Percentiles rank a stretch among this genome's conserved stretches.
phyloP scores from a whole-genome alignment of 2,113 vertebrate species.

The Ahaetulla prasina region DNA sequence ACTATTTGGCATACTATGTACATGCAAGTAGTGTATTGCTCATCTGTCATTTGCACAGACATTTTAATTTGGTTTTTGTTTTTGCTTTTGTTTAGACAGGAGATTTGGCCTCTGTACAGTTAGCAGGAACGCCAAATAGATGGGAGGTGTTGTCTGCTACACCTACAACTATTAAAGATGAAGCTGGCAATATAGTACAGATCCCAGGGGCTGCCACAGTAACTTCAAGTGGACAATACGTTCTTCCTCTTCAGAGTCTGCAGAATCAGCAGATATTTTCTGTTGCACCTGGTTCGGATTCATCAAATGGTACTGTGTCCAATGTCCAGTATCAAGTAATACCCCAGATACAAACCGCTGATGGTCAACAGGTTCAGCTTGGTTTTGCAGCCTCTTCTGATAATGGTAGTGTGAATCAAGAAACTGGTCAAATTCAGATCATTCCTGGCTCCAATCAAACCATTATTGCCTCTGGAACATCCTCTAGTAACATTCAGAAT shows the following conservation, averaged over 20 bases:
- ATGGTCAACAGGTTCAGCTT: conserved; percentile 90
- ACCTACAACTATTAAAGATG: conserved; percentile 87
- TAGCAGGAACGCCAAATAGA: conserved; percentile 87
- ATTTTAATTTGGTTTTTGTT: conserved; percentile 44
- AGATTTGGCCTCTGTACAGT: conserved; percentile 86
- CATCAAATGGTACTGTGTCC: conserved; percentile 92
- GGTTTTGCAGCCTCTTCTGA: conserved; percentile 89
- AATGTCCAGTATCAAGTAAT: conserved; percentile 99
- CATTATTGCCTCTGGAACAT: conserved; percentile 82
- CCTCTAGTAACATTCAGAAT: conserved; percentile 89
- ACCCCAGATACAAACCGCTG: conserved; percentile 95
- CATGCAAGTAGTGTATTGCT: conserved; percentile 11
- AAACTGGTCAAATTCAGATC: conserved; percentile 95
- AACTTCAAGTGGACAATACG: conserved; percentile 96
- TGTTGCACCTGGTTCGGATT: conserved; percentile 89
- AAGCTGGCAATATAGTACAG: conserved; percentile 91
- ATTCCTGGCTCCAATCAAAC: conserved; percentile 89
- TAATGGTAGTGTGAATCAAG: conserved; percentile 88
- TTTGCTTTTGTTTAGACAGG: conserved; percentile 77
- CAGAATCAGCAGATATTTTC: conserved; percentile 96
- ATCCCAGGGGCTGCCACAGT: conserved; percentile 89
- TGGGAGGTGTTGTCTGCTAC: conserved; percentile 91
- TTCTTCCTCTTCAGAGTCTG: conserved; percentile 96
- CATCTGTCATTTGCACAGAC: conserved; percentile 23
- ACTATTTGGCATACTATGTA: conserved; percentile 9